These are phyloP conservation scores for Rhombomys opimus DNA, from an alignment of 2,113 vertebrate species.

Conservation along the genomic window DNA sequence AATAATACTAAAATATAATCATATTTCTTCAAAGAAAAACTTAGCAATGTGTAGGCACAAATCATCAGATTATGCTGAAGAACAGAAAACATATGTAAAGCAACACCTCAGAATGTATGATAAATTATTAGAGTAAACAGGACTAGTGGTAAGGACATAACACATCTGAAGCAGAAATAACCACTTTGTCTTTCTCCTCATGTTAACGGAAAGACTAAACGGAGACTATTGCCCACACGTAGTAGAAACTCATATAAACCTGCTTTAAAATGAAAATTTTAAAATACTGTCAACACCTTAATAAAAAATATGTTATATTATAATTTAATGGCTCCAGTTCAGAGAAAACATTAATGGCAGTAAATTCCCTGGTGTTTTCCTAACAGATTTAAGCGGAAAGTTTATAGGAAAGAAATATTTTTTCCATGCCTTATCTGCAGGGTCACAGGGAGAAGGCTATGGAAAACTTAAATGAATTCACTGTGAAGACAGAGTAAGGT, in stretches of 20 bases:
- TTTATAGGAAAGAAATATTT: conserved; percentile 81
- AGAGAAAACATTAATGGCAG: conserved; percentile 78
- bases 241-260: conserved; percentile 60
- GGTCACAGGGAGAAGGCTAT: conserved; percentile 80
- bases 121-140: conserved; percentile 24
- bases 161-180: conserved; percentile 48
- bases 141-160: not conserved
- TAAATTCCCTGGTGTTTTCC: conserved; percentile 81
- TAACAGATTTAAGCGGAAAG: conserved; percentile 85
- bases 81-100: conserved; percentile 57
- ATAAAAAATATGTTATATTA: conserved; percentile 77
- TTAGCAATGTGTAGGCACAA: not conserved
- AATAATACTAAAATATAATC: conserved; percentile 18
- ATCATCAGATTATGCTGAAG: conserved; percentile 44
- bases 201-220: conserved; percentile 73
- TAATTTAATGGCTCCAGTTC: conserved; percentile 82
- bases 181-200: conserved; percentile 61
- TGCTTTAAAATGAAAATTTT: conserved; percentile 64
- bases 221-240: conserved; percentile 57
- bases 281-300: conserved; percentile 76
- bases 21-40: conserved; percentile 30
- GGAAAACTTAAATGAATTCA: conserved; percentile 85
- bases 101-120: conserved; percentile 53
- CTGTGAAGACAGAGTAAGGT: conserved; percentile 80
- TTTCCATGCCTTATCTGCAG: conserved; percentile 84